Conservation (phyloP, 2,113 vertebrate genomes). For the Peromyscus californicus region DNA sequence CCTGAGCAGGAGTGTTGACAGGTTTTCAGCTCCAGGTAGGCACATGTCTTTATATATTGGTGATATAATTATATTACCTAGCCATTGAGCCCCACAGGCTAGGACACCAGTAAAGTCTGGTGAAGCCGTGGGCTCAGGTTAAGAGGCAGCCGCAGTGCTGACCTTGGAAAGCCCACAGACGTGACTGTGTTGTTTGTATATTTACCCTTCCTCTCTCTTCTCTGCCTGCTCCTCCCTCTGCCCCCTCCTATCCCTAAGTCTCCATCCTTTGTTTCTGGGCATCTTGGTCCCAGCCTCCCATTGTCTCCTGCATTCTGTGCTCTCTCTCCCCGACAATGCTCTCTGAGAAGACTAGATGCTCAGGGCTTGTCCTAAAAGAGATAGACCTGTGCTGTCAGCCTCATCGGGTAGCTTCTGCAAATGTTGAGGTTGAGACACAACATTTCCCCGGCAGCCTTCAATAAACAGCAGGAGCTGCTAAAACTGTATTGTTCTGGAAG, state of each 20-base stretch:
- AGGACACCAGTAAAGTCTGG: background rate
- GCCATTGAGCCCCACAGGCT: no score
- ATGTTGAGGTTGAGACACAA: no score
- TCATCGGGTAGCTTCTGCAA: accelerated
- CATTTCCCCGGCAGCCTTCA: background rate
- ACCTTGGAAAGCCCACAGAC: background rate
- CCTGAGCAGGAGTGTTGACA: accelerated
- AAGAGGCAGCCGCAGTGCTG: accelerated
- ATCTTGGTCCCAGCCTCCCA: accelerated
- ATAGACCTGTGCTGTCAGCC: background rate
- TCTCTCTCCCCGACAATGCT: background rate
- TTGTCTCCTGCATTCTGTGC: background rate
- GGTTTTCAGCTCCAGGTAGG: background rate
- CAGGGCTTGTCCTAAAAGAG: background rate
- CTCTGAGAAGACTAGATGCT: background rate
- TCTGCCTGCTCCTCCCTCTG: no score
- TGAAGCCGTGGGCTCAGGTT: background rate
- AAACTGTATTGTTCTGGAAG: background rate
- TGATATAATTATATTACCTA: background rate
- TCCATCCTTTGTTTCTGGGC: no score
- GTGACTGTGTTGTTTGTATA: accelerated
- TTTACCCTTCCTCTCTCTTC: no score
- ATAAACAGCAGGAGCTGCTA: background rate
- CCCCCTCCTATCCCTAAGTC: background rate
- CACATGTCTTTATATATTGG: accelerated